Base-by-base conservation (phyloP, 2,113 vertebrate genomes). In the Azemiops feae region DNA sequence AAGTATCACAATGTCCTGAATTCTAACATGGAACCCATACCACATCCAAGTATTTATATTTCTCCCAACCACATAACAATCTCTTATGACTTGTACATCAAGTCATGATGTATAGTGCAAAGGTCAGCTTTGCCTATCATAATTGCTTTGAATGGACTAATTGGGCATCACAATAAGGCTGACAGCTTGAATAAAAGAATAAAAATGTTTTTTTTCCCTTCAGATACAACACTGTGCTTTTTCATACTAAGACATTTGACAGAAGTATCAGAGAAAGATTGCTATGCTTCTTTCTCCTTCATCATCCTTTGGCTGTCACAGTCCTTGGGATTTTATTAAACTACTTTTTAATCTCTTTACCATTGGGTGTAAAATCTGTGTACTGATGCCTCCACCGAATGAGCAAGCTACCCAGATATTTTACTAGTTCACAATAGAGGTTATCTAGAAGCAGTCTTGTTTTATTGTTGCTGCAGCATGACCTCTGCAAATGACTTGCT, bases 331-430 rank as follows among this genome's bases (percentile, higher is more conserved):
- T 93, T 95, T 93, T 93, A 93, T 89, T 53, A 94, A 91, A 94
- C 30, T 50, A 11, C 52, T 64, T 87, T 93, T 96, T 94, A 92
- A 93, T 52, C 50, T 94, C 88, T 95, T 88, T 57, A 93, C 18
- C 10, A 50, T 23, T 94, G 12, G 54, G 93, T 93, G 74, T 18
- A 89, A 93, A 96, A 81, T 39, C 69, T 20, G 22, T 94, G 11
- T 25, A 87, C 34, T 18, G 89, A 43, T 4, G 91, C n/a, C n/a
- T 95, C 60, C 64, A 93, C 0, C 6, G 89, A 89, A 3, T 0
- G 27, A 91, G 47, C n/a, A 22, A 89, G 85, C 10, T 30, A 89
- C 5, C 5, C 58, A 95, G 87, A 14, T 91, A 92, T 90, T 94
- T 81, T 43, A 91, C 0, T 43, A 8, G 23, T 81, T 88, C 93